Conservation (phyloP, 2,113 vertebrate genomes). For the Dasyornis broadbenti region DNA sequence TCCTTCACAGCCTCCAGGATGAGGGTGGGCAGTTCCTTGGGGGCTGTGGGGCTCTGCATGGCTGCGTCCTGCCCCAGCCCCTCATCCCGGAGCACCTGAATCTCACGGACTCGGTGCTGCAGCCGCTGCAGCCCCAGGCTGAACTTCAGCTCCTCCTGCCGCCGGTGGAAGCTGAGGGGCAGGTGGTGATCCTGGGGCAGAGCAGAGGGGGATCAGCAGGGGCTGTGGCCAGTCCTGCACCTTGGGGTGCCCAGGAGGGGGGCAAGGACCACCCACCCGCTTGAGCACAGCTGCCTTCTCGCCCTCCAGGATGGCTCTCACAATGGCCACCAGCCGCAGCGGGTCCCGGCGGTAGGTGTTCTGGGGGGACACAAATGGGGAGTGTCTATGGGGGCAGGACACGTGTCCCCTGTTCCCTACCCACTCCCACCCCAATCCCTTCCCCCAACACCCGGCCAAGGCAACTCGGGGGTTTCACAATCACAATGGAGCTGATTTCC, state of each 20-base stretch:
- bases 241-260: fast-evolving
- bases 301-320: conserved; percentile 68
- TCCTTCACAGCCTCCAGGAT: conserved; percentile 72
- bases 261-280: conserved; percentile 59
- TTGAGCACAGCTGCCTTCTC: conserved; percentile 71
- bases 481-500: neutral
- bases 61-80: fast-evolving
- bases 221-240: fast-evolving
- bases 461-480: neutral
- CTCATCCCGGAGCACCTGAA: conserved; percentile 4
- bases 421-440: neutral
- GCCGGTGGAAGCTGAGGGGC: conserved; percentile 67
- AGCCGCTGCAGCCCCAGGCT: conserved; percentile 60
- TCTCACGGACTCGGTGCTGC: conserved; percentile 53
- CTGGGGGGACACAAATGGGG: neutral
- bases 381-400: neutral
- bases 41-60: neutral
- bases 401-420: fast-evolving
- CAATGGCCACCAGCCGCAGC: conserved; percentile 59
- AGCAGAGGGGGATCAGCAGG: neutral
- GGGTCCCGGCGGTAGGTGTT: conserved; percentile 65
- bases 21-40: conserved; percentile 45
- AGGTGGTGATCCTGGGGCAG: conserved; percentile 53
- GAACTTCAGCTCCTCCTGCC: conserved; percentile 77
- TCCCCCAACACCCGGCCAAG: neutral